A percentile compares a stretch with the other conserved stretches of the same genome.
Evolutionary conservation across 2,113 vertebrate species (phyloP).

Genomic region (Grus americana): DNA sequence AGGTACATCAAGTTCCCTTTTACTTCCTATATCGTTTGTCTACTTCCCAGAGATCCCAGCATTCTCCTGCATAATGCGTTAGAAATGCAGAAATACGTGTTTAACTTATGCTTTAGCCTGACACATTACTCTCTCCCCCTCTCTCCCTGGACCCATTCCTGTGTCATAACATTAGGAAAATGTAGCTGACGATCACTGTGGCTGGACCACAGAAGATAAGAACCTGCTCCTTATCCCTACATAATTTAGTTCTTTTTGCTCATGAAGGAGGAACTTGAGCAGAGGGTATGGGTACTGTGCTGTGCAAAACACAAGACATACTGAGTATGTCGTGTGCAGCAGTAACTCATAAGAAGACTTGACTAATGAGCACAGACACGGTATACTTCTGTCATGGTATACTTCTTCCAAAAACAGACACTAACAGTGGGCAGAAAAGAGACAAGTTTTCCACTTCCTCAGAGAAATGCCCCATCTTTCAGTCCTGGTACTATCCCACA

Average conservation of each 20-base stretch:
- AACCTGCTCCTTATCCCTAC: background rate
- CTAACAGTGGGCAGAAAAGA: background rate
- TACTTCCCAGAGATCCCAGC: background rate
- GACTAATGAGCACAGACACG: background rate
- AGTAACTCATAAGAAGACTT: background rate
- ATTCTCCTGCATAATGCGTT: background rate
- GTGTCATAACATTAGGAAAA: background rate
- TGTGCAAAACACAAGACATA: background rate
- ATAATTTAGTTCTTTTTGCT: background rate
- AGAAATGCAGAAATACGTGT: background rate
- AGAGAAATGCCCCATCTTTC: background rate
- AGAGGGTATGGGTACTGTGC: background rate
- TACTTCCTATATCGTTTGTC: background rate
- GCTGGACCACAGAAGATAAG: background rate
- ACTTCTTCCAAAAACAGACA: background rate
- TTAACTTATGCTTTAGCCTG: background rate
- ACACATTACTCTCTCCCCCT: background rate
- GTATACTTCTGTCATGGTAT: background rate
- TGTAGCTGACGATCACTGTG: background rate
- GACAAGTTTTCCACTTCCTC: background rate
- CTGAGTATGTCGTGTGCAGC: background rate
- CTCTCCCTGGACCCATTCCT: background rate
- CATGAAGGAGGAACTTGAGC: background rate
- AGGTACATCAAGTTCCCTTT: conserved; percentile 55
- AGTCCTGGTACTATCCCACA: background rate